phyloP scores from a whole-genome alignment of 2,888 invertebrate genomes.

The Cylindroiulus punctatus region DNA sequence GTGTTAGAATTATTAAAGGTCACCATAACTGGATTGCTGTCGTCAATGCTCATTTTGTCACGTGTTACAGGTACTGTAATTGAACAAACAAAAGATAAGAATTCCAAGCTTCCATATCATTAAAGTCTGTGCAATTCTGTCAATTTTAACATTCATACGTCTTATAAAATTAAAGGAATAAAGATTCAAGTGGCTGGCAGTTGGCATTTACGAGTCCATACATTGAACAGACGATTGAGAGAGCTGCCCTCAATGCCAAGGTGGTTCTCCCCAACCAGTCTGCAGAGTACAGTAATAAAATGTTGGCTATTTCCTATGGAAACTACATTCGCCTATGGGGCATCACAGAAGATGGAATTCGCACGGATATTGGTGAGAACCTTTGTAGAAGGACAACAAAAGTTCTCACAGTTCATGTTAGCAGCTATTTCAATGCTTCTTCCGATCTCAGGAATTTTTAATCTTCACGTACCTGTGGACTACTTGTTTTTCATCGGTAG shows the following conservation, averaged over 20 bases:
- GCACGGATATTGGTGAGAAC: conserved; percentile 75
- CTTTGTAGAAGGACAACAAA: neutral
- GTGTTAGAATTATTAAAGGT: conserved; percentile 92
- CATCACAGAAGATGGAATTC: conserved; percentile 79
- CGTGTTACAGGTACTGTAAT: conserved; percentile 81
- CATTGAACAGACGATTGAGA: conserved; percentile 87
- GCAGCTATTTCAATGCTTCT: neutral
- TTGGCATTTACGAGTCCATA: conserved; percentile 92
- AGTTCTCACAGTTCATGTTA: neutral
- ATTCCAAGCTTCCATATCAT: too few relatives aligned
- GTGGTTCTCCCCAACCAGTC: conserved; percentile 64
- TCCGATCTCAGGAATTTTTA: conserved; percentile 78
- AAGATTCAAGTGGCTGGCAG: conserved; percentile 97
- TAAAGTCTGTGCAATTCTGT: too few relatives aligned
- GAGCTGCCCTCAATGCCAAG: conserved; percentile 85
- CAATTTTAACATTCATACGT: too few relatives aligned
- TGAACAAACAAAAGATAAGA: neutral
- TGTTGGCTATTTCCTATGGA: conserved; percentile 85
- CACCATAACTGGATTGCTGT: conserved; percentile 99
- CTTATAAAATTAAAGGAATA: conserved; percentile 72
- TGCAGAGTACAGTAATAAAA: conserved; percentile 72
- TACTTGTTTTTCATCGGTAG: conserved; percentile 97
- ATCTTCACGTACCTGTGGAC: conserved; percentile 90
- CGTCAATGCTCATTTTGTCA: conserved; percentile 94
- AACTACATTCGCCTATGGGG: conserved; percentile 82